Percentiles rank a stretch among this genome's conserved stretches.
Conservation (phyloP, 2,113 vertebrate genomes). For the Podarcis muralis region DNA sequence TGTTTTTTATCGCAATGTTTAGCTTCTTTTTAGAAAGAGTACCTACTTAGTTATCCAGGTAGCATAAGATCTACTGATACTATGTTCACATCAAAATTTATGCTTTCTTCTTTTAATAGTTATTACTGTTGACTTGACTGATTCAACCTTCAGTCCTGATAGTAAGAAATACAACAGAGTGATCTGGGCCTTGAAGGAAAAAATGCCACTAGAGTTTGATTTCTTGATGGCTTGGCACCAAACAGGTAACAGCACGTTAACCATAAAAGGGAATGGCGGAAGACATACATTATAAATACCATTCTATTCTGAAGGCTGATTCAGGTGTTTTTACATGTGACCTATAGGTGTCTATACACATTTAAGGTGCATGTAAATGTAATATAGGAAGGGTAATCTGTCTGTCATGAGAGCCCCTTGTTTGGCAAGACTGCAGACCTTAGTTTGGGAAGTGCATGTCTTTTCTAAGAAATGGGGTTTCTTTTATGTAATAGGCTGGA, state of each 20-base stretch:
- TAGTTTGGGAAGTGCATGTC: not conserved
- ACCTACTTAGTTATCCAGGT: not conserved
- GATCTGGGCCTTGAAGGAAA: constrained; percentile 84
- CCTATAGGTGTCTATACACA: not conserved
- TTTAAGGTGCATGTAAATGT: not conserved
- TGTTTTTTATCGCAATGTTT: not conserved
- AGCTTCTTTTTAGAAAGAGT: not conserved
- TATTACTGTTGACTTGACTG: constrained; percentile 83
- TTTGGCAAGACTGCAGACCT: not conserved
- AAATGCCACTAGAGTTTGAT: constrained; percentile 83
- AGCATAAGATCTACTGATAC: not conserved
- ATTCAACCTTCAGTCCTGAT: constrained; percentile 76
- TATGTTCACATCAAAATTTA: constrained; percentile 8
- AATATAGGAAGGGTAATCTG: not conserved
- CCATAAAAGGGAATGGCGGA: not conserved
- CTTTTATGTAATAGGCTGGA: not conserved
- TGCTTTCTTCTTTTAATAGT: constrained; percentile 70
- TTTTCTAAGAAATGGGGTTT: not conserved
- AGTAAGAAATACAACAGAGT: constrained; percentile 82
- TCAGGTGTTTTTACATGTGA: not conserved
- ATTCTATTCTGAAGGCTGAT: not conserved
- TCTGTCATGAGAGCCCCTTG: no score
- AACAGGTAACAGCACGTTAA: constrained; percentile 73
- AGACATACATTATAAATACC: not conserved
- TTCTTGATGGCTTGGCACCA: constrained; percentile 82